phyloP scores from a whole-genome alignment of 2,113 vertebrate genomes.

The Lepus timidus region DNA sequence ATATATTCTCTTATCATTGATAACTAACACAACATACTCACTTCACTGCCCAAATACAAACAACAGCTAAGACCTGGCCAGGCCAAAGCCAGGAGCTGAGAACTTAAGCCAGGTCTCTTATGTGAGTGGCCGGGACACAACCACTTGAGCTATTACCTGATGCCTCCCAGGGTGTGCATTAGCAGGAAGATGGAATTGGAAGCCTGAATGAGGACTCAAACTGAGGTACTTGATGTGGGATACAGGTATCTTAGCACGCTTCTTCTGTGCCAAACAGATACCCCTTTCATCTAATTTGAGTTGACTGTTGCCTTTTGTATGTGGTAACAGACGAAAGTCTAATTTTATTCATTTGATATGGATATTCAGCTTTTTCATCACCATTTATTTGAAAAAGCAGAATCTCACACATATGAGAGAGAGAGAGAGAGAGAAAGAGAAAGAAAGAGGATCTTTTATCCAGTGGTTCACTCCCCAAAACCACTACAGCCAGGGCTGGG shows the following conservation, averaged over 20 bases:
- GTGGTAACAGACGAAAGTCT: background rate
- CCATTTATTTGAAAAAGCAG: background rate
- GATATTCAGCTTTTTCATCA: background rate
- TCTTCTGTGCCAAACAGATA: background rate
- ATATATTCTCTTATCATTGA: background rate
- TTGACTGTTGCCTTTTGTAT: background rate
- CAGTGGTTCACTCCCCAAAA: too few relatives aligned
- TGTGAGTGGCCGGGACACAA: too few relatives aligned
- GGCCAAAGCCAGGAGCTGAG: background rate
- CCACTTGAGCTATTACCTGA: too few relatives aligned
- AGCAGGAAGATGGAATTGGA: too few relatives aligned
- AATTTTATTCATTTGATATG: background rate
- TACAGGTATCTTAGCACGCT: background rate
- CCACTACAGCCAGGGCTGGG: too few relatives aligned
- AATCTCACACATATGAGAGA: background rate
- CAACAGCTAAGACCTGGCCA: background rate
- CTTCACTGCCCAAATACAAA: too few relatives aligned
- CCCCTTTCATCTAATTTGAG: background rate
- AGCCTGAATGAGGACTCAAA: too few relatives aligned
- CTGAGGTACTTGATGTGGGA: too few relatives aligned
- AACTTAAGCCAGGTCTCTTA: too few relatives aligned
- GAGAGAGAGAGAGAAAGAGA: background rate
- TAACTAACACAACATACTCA: background rate
- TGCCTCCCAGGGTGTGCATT: too few relatives aligned
- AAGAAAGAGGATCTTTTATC: too few relatives aligned